phyloP scores from a whole-genome alignment of 64 coral and sea anemone genomes.

The Catalaphyllia jardinei region DNA sequence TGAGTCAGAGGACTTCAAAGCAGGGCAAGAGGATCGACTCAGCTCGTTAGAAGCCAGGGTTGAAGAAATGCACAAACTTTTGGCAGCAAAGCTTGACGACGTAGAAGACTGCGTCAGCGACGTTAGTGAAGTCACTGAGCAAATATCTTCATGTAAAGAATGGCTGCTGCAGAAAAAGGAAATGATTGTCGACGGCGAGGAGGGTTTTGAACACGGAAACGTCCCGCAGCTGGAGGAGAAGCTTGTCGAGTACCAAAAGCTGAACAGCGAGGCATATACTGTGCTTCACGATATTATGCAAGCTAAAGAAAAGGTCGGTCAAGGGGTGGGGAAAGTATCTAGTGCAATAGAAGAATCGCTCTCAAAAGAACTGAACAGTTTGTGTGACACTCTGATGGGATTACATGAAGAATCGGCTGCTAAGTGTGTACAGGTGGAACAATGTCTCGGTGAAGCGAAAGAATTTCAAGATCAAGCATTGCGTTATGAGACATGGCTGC shows the following conservation, averaged over 20 bases:
- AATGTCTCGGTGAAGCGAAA: conserved; percentile 17
- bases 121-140: conserved; percentile 12
- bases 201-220: not conserved
- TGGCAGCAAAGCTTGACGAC: conserved; percentile 33
- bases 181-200: not conserved
- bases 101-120: not conserved
- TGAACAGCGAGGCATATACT: not conserved
- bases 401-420: conserved; percentile 30
- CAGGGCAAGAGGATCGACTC: conserved; percentile 42
- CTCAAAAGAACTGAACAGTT: conserved; percentile 30
- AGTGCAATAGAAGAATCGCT: conserved; percentile 30
- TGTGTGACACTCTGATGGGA: conserved; percentile 26
- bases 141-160: conserved; percentile 44
- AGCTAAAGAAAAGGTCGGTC: conserved; percentile 15
- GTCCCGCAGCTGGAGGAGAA: conserved; percentile 1
- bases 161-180: conserved; percentile 48
- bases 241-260: conserved; percentile 8
- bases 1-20: conserved; percentile 28
- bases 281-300: conserved; percentile 31
- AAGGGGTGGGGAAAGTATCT: conserved; percentile 37
- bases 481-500: conserved; percentile 18
- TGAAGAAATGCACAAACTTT: conserved; percentile 26
- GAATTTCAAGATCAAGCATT: conserved; percentile 49
- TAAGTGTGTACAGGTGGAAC: conserved; percentile 15
- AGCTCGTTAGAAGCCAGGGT: conserved; percentile 54